A percentile compares a stretch with the other conserved stretches of the same genome.
Evolutionary conservation across 2,113 vertebrate species (phyloP).

Genomic region (Cheirogaleus medius): DNA sequence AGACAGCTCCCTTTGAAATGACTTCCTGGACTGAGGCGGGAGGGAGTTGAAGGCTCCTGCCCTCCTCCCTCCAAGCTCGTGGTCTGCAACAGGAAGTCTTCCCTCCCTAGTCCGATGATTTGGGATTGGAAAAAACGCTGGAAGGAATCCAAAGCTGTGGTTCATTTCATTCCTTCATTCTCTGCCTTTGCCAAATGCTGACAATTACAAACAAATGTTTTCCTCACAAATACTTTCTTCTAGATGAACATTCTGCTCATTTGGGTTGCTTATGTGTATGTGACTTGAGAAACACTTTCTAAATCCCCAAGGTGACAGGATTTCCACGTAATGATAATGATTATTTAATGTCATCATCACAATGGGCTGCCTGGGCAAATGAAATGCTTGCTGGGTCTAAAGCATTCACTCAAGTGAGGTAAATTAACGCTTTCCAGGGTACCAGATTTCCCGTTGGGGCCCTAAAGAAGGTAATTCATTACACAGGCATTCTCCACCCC

Average conservation of each 20-base stretch:
- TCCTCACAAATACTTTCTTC: slow-evolving; percentile 72
- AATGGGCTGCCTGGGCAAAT: slow-evolving; percentile 73
- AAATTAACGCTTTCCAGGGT: slow-evolving; percentile 77
- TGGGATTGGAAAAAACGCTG: slow-evolving; percentile 32
- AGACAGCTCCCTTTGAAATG: slow-evolving; percentile 68
- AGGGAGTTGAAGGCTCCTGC: slow-evolving; percentile 29
- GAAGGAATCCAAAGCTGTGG: slow-evolving; percentile 33
- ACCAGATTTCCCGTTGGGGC: slow-evolving; percentile 70
- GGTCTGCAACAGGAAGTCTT: not conserved
- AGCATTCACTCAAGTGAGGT: slow-evolving; percentile 69
- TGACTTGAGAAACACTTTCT: slow-evolving; percentile 70
- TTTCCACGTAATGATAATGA: slow-evolving; percentile 76
- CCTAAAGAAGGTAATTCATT: slow-evolving; percentile 77
- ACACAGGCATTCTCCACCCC: slow-evolving; percentile 57
- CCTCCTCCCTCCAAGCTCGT: not conserved
- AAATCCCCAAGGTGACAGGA: slow-evolving; percentile 67
- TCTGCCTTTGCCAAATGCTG: slow-evolving; percentile 68
- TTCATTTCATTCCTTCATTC: slow-evolving; percentile 68
- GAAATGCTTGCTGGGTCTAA: slow-evolving; percentile 74
- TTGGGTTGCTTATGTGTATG: slow-evolving; percentile 54
- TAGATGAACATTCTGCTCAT: slow-evolving; percentile 68
- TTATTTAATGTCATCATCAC: slow-evolving; percentile 78
- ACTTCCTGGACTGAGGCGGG: slow-evolving; percentile 39
- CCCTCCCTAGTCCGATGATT: not conserved
- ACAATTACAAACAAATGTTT: slow-evolving; percentile 79